Base-by-base conservation (phyloP, 2,797 vertebrate species). In the Enteromius argenteus region DNA sequence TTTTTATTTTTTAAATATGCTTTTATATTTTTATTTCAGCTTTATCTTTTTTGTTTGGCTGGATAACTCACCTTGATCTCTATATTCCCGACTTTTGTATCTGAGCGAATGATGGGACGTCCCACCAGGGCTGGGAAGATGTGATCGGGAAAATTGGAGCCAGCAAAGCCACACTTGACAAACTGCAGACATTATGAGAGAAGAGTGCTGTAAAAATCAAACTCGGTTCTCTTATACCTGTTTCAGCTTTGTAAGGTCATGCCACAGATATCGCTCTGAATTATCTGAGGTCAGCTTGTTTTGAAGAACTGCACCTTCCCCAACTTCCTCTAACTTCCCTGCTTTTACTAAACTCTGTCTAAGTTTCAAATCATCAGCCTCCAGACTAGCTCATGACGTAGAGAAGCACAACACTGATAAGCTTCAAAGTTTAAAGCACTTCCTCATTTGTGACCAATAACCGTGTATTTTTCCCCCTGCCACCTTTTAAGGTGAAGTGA, bases 81-180 rank as follows among this genome's bases (percentile, higher is more conserved):
- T 9, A 95, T 94, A 90, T 95, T 93, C n/a, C 96, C 95, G 46
- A 96, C 94, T 95, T 95, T 96, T 68, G 93, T 81, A 4, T 73
- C 90, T 0, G 96, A 96, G 6, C 95, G 91, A 46, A 96, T 95
- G 86, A 95, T 90, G 0, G 96, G 96, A 6, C 95, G 94, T 10
- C 96, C 96, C 86, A 96, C 93, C 90, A 96, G 86, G 1, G 96
- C 96, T 0, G 96, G 96, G 86, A 96, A 96, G 89, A 96, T 96
- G 92, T 96, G 95, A 0, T 95, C 94, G 0, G 96, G 96, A 89
- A 96, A 96, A 92, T 96, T 96, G 85, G 95, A 95, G 35, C 96
- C 96, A 0, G 96, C 95, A 5, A 94, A 96, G 42, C 96, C 96
- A 23, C 96, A 96, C 74, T 96, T 96, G 79, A 96, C 96, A 88